phyloP scores from a whole-genome alignment of 2,797 vertebrate genomes.

The Channa striata region DNA sequence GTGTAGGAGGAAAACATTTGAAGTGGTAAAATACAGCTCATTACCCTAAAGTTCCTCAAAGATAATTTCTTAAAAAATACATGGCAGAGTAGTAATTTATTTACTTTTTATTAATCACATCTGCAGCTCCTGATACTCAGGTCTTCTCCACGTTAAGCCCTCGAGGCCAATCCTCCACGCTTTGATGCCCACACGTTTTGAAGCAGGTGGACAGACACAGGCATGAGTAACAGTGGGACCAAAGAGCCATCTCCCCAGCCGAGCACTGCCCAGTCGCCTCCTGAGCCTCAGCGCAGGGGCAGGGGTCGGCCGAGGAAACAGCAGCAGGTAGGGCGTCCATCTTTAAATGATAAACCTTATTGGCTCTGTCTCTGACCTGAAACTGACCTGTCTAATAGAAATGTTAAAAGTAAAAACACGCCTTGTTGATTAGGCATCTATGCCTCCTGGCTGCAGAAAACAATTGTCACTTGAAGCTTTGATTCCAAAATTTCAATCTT shows the following conservation, averaged over 20 bases:
- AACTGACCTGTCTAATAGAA: background rate
- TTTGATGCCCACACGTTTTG: slow-evolving; percentile 79
- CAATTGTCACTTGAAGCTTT: slow-evolving; percentile 15
- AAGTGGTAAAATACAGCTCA: slow-evolving; percentile 1
- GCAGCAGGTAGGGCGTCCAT: slow-evolving; percentile 73
- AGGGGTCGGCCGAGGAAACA: slow-evolving; percentile 86
- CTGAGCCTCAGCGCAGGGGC: slow-evolving; percentile 80
- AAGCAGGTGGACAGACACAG: slow-evolving; percentile 79
- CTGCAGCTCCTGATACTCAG: slow-evolving; percentile 54
- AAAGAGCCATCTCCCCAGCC: slow-evolving; percentile 77
- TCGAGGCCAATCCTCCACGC: slow-evolving; percentile 69
- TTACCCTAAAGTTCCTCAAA: background rate
- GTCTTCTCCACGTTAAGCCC: slow-evolving; percentile 65
- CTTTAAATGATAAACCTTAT: background rate
- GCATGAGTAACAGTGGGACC: slow-evolving; percentile 84
- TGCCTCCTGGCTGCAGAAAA: background rate
- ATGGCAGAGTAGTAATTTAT: slow-evolving; percentile 19
- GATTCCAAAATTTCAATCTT: slow-evolving; percentile 18
- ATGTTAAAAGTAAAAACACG: background rate
- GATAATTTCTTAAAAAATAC: slow-evolving; percentile 5
- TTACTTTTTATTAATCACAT: slow-evolving; percentile 26
- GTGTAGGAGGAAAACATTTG: slow-evolving; percentile 7
- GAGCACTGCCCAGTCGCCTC: slow-evolving; percentile 69
- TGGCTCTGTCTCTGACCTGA: background rate
- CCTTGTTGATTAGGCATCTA: background rate